These are phyloP conservation scores for Takifugu rubripes DNA, from an alignment of 2,797 vertebrate species.

Conservation along the genomic window DNA sequence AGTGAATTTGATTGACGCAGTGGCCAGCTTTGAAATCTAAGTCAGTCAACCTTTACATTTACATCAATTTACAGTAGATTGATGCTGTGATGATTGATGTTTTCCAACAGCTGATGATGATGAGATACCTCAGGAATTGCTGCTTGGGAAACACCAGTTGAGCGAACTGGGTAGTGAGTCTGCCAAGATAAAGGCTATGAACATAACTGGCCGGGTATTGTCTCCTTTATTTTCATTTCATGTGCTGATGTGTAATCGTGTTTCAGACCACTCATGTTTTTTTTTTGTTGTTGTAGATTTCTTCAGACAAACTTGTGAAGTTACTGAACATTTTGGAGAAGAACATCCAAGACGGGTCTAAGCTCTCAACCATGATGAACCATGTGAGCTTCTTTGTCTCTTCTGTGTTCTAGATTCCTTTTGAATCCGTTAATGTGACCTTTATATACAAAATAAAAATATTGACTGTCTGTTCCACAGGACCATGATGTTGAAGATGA, in stretches of 20 bases:
- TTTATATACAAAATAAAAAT: too few species aligned
- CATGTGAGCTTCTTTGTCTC: conserved; percentile 78
- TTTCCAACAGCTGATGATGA: conserved; percentile 81
- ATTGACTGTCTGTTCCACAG: conserved; percentile 55
- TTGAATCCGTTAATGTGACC: not conserved
- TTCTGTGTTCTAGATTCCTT: not conserved
- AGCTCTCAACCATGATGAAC: conserved; percentile 90
- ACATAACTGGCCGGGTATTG: conserved; percentile 92
- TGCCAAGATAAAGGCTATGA: conserved; percentile 99
- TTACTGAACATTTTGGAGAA: conserved; percentile 96
- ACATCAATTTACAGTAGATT: not conserved
- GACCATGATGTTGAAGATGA: conserved; percentile 96
- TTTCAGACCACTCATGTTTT: conserved; percentile 9
- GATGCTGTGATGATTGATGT: not conserved
- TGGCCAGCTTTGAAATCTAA: not conserved
- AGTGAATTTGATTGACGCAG: not conserved
- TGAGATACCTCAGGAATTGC: conserved; percentile 93
- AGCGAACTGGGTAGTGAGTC: conserved; percentile 94
- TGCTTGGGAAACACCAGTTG: conserved; percentile 94
- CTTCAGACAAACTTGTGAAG: conserved; percentile 96
- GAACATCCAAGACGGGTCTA: conserved; percentile 96
- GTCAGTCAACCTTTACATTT: not conserved
- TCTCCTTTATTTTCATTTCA: not conserved
- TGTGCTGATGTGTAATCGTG: not conserved
- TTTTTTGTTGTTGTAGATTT: conserved; percentile 76